Conservation (phyloP, 1,140 invertebrate genomes). For the Drosophila neocordata region DNA sequence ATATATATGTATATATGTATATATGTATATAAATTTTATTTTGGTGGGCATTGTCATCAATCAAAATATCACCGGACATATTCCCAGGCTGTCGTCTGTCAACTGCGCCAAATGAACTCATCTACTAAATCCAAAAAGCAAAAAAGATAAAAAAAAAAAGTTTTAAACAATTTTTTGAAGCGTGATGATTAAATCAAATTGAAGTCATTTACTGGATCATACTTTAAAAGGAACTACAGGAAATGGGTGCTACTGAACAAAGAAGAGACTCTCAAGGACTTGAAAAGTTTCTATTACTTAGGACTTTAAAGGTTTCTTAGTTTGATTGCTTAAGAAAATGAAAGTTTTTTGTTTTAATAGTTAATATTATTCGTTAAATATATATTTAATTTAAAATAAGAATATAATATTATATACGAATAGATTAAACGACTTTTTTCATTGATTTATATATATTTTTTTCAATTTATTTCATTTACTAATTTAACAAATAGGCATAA, state of each 20-base stretch:
- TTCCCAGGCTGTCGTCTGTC: slow-evolving; percentile 56
- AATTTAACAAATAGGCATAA: not conserved
- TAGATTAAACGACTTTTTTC: no score
- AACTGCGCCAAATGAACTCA: slow-evolving; percentile 62
- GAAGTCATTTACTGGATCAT: slow-evolving; percentile 47
- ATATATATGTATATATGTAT: not conserved
- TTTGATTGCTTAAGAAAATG: no score
- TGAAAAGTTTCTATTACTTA: no score
- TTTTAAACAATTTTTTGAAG: slow-evolving; percentile 29
- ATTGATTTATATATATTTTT: no score
- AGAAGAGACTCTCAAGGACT: no score
- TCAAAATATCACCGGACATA: slow-evolving; percentile 55
- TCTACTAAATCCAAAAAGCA: slow-evolving; percentile 23
- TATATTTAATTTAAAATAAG: no score
- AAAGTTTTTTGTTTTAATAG: no score
- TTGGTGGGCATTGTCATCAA: slow-evolving; percentile 70
- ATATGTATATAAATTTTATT: slow-evolving; percentile 16
- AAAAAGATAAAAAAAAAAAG: not conserved
- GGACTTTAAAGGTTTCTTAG: no score
- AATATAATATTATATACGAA: no score
- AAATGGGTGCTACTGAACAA: no score
- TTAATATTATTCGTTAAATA: no score
- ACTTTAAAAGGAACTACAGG: slow-evolving; percentile 25
- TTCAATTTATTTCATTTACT: no score
- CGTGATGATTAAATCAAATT: slow-evolving; percentile 50